Conservation (phyloP, 1,140 invertebrate genomes). For the Pseudomyrmex dendroicus region DNA sequence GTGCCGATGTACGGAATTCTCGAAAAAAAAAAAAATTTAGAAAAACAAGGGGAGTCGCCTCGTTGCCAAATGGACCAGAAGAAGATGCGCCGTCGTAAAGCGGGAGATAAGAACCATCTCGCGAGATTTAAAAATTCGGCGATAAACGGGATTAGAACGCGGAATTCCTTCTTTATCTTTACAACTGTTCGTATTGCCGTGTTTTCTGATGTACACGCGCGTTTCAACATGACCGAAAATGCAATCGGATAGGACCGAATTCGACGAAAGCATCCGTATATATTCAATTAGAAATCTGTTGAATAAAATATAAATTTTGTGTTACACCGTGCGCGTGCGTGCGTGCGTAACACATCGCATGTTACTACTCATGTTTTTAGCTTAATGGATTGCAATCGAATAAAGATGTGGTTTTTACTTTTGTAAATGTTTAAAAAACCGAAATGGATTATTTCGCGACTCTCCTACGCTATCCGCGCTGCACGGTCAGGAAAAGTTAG, state of each 20-base stretch:
- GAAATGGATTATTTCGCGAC: background rate
- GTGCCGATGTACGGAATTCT: background rate
- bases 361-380: background rate
- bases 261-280: background rate
- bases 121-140: slow-evolving; percentile 47
- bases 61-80: slow-evolving; percentile 53
- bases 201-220: slow-evolving; percentile 31
- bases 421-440: slow-evolving; percentile 45
- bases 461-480: background rate
- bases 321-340: too few species aligned
- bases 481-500: slow-evolving; percentile 12
- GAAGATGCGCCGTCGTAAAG: slow-evolving; percentile 36
- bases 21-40: slow-evolving; percentile 10
- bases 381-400: background rate
- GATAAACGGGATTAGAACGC: slow-evolving; percentile 38
- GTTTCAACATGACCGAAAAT: slow-evolving; percentile 23
- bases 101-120: slow-evolving; percentile 32
- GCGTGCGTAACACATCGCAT: background rate
- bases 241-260: slow-evolving; percentile 22
- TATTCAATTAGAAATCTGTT: background rate
- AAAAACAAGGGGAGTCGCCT: slow-evolving; percentile 46
- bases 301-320: background rate
- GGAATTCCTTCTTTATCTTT: slow-evolving; percentile 41
- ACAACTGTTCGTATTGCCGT: slow-evolving; percentile 48
- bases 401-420: background rate